Evolutionary conservation across 2,888 invertebrate species (phyloP), one percentile per base, ranked within the genome.

Genomic region (Orgyia antiqua): DNA sequence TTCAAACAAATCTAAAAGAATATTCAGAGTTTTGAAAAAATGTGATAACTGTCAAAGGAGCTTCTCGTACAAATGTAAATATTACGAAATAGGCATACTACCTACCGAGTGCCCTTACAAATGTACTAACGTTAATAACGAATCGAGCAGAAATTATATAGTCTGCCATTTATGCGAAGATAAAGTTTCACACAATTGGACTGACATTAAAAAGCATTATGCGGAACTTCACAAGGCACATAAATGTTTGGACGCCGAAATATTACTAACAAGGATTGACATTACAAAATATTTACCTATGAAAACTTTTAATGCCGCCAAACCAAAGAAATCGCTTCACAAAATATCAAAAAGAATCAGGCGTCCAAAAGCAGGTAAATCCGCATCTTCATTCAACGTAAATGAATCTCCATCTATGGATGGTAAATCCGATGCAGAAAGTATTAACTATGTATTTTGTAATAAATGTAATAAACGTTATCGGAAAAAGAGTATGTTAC

Each of bases 91-190:
- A 33, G 42, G 56, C 13, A 43, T 50, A 31, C 46, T 80, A 12
- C 77, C 78, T 1, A 72, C 56, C 40, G 61, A 71, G 42, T 82
- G 82, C 33, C 82, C 80, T n/a, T 72, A 59, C 36, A 70, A 67
- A 48, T 80, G 80, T 52, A 37, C 58, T 21, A n/a, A n/a, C 15
- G 43, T 58, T 1, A 46, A 41, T 13, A 29, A 44, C 10, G 42
- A 46, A 29, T 37, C 50, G 15, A 37, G 42, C 25, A 30, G 42
- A 25, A 19, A 39, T 10, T 27, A 48, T 28, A 63, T 80, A 32
- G 60, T 41, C 18, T 86, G 86, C 40, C 57, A 67, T 39, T 37
- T 80, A 23, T 86, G 86, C 44, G 63, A 68, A 37, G 43, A 34
- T 3, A 58, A 57, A 35, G 58, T 84, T 13, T 54, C 59, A 29